These are phyloP conservation scores for Bicyclus anynana DNA, from an alignment of 1,140 invertebrate species.

Conservation along the genomic window DNA sequence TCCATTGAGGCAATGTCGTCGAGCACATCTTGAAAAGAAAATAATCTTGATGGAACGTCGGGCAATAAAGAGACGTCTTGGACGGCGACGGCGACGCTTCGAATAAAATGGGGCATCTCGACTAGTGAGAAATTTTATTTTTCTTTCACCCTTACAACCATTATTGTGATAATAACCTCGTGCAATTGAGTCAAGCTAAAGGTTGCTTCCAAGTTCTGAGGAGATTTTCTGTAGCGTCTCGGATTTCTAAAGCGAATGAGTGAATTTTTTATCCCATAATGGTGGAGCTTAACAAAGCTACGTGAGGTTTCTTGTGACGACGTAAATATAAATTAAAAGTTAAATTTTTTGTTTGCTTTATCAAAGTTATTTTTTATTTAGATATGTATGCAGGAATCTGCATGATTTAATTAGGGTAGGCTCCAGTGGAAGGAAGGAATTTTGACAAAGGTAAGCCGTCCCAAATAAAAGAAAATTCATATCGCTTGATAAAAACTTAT, in stretches of 20 bases:
- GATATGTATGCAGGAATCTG: too few species aligned
- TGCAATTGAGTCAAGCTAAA: conserved; percentile 4
- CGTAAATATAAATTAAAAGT: neutral
- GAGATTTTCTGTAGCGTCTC: conserved; percentile 1
- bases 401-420: too few species aligned
- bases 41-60: conserved; percentile 63
- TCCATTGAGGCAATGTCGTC: conserved; percentile 33
- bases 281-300: neutral
- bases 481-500: too few species aligned
- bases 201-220: neutral
- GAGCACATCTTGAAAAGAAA: conserved; percentile 49
- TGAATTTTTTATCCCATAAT: neutral
- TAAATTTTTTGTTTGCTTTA: neutral
- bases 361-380: neutral
- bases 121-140: conserved; percentile 50
- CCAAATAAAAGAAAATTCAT: too few species aligned
- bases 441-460: too few species aligned
- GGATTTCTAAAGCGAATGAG: neutral
- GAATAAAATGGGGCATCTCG: conserved; percentile 43
- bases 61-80: conserved; percentile 47
- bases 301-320: neutral
- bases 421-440: too few species aligned
- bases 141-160: conserved; percentile 25
- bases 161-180: conserved; percentile 12
- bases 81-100: conserved; percentile 29